Conservation (phyloP, 2,113 vertebrate species). For the Phrynosoma platyrhinos region DNA sequence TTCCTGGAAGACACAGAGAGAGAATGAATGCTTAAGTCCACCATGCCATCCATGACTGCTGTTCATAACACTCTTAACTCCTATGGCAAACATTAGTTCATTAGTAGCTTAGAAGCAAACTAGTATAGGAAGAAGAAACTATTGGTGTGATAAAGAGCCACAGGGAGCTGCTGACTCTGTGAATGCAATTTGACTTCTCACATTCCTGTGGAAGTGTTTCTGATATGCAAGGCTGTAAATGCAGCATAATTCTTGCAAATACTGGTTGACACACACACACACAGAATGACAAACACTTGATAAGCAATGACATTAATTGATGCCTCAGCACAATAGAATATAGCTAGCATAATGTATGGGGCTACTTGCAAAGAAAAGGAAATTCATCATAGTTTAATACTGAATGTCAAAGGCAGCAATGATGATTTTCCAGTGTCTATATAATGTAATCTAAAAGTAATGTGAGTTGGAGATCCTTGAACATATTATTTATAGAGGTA, state of each 20-base stretch:
- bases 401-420: slow-evolving; percentile 54
- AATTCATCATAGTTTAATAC: slow-evolving; percentile 66
- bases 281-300: slow-evolving; percentile 14
- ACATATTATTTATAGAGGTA: background rate
- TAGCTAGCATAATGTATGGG: slow-evolving; percentile 65
- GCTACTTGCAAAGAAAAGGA: slow-evolving; percentile 52
- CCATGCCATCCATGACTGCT: background rate
- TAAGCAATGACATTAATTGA: slow-evolving; percentile 71
- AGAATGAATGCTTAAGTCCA: background rate
- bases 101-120: background rate
- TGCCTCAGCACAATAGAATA: slow-evolving; percentile 43
- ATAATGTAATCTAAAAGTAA: slow-evolving; percentile 56
- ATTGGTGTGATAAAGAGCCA: background rate
- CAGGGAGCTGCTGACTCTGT: background rate
- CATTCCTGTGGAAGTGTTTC: background rate
- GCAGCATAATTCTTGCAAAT: slow-evolving; percentile 14
- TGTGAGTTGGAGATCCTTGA: background rate
- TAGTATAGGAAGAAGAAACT: background rate
- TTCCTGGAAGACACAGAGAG: slow-evolving; percentile 4
- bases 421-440: slow-evolving; percentile 60
- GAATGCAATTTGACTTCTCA: background rate
- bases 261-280: too few relatives aligned
- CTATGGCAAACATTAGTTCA: background rate
- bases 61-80: background rate
- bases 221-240: background rate